Evolutionary conservation across 2,113 vertebrate species (phyloP).

Genomic region (Blennius ocellaris): DNA sequence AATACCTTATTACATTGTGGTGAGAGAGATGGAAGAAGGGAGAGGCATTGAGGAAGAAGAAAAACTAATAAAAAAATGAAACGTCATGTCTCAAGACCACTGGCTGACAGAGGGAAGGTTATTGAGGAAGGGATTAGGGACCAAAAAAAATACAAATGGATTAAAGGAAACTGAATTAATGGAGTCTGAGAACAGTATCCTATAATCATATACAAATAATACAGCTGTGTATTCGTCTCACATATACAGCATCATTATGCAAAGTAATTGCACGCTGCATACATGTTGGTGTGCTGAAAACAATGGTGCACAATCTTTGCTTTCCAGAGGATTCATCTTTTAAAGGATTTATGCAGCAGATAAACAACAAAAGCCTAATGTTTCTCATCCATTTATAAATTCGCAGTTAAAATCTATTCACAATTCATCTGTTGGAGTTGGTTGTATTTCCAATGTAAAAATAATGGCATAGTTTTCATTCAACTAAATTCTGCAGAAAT

Average conservation of each 20-base stretch:
- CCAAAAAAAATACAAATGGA: slow-evolving; percentile 17
- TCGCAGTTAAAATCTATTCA: too few relatives aligned
- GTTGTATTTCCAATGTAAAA: too few relatives aligned
- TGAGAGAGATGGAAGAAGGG: slow-evolving; percentile 18
- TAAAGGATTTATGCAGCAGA: too few relatives aligned
- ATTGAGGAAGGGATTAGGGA: slow-evolving; percentile 26
- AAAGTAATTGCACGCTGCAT: neutral
- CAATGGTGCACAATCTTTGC: neutral
- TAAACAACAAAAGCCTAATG: too few relatives aligned
- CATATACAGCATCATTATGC: neutral
- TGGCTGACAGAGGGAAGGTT: slow-evolving; percentile 4
- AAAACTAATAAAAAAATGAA: slow-evolving; percentile 54
- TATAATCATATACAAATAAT: neutral
- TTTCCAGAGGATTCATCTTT: neutral
- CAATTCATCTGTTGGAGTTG: too few relatives aligned
- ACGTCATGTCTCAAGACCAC: neutral
- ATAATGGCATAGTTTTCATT: too few relatives aligned
- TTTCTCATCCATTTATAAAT: too few relatives aligned
- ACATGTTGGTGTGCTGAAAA: neutral
- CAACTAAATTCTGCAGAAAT: too few relatives aligned
- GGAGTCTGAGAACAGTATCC: neutral
- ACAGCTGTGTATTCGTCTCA: slow-evolving; percentile 5
- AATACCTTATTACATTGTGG: slow-evolving; percentile 51
- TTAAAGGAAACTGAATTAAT: neutral
- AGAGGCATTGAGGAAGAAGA: neutral